Percentiles rank a stretch among this genome's conserved stretches.
phyloP scores from a whole-genome alignment of 2,888 invertebrate species.

The Monopis laevigella region DNA sequence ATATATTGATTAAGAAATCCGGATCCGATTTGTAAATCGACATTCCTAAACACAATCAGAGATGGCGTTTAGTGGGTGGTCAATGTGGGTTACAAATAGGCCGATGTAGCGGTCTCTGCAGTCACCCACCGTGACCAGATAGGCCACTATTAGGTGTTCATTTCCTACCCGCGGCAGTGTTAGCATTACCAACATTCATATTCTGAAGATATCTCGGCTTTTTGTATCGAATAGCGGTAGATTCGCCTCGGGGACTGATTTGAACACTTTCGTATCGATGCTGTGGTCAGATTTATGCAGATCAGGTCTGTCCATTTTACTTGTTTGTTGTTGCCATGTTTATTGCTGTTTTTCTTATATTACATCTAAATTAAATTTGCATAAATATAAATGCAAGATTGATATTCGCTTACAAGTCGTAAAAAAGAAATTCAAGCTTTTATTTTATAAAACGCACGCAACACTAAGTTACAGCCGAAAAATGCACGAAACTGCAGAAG shows the following conservation, averaged over 20 bases:
- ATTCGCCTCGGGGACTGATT: conserved; percentile 26
- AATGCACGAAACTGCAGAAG: too few relatives aligned
- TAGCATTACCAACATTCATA: conserved; percentile 39
- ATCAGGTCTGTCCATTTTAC: conserved; percentile 13
- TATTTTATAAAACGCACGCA: too few relatives aligned
- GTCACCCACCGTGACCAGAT: conserved; percentile 6
- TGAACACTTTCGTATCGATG: conserved; percentile 22
- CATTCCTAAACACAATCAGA: too few relatives aligned
- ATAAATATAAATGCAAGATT: too few relatives aligned
- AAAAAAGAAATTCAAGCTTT: too few relatives aligned
- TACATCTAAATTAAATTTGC: too few relatives aligned
- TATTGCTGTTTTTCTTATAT: conserved; percentile 12
- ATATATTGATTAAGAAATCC: too few relatives aligned
- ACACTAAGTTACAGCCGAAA: too few relatives aligned
- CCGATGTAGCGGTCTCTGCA: not conserved
- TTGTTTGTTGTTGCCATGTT: conserved; percentile 16
- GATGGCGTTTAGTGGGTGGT: conserved; percentile 9
- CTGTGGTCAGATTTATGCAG: conserved; percentile 26
- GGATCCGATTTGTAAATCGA: too few relatives aligned
- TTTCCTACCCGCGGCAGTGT: conserved; percentile 43
- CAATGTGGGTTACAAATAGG: conserved; percentile 3
- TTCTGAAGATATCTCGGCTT: conserved; percentile 25
- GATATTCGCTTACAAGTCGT: too few relatives aligned
- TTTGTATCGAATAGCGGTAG: conserved; percentile 37
- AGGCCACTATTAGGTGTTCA: conserved; percentile 16